These are phyloP conservation scores for Drosophila fungiperda DNA, from an alignment of 2,888 invertebrate genomes.

Conservation along the genomic window DNA sequence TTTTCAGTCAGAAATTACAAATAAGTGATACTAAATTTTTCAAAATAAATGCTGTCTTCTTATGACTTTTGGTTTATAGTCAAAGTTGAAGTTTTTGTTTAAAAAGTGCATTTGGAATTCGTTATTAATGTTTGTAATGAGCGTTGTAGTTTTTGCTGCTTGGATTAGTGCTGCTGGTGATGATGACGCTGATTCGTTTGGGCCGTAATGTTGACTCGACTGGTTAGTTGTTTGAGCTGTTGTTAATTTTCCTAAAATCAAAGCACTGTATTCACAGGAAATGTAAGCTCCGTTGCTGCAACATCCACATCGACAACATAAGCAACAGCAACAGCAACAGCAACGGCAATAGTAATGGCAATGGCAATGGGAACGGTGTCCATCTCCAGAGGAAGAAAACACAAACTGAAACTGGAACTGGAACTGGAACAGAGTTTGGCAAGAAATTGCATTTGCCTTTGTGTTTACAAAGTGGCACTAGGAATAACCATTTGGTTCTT, in stretches of 20 bases:
- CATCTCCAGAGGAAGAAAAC: slow-evolving; percentile 37
- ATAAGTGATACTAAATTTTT: background rate
- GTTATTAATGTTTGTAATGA: background rate
- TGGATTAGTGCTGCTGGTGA: slow-evolving; percentile 58
- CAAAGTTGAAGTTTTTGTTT: background rate
- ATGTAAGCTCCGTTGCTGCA: slow-evolving; percentile 73
- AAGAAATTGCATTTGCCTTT: slow-evolving; percentile 55
- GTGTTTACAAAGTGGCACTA: slow-evolving; percentile 49
- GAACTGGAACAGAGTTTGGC: slow-evolving; percentile 50
- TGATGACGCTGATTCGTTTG: slow-evolving; percentile 79
- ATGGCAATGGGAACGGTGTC: slow-evolving; percentile 9
- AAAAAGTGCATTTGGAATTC: slow-evolving; percentile 34
- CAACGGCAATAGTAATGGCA: background rate
- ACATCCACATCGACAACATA: slow-evolving; percentile 30
- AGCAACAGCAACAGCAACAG: background rate
- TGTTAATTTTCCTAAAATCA: slow-evolving; percentile 81
- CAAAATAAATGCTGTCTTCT: background rate
- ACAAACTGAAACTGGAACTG: slow-evolving; percentile 42
- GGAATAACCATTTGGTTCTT: slow-evolving; percentile 42
- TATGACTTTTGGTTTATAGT: background rate
- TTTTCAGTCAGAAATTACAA: background rate
- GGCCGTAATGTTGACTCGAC: slow-evolving; percentile 78
- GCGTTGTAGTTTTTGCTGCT: slow-evolving; percentile 38
- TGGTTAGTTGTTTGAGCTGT: slow-evolving; percentile 76
- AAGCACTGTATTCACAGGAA: slow-evolving; percentile 81